Conservation (phyloP, 2,113 vertebrate species). For the Eleginops maclovinus region DNA sequence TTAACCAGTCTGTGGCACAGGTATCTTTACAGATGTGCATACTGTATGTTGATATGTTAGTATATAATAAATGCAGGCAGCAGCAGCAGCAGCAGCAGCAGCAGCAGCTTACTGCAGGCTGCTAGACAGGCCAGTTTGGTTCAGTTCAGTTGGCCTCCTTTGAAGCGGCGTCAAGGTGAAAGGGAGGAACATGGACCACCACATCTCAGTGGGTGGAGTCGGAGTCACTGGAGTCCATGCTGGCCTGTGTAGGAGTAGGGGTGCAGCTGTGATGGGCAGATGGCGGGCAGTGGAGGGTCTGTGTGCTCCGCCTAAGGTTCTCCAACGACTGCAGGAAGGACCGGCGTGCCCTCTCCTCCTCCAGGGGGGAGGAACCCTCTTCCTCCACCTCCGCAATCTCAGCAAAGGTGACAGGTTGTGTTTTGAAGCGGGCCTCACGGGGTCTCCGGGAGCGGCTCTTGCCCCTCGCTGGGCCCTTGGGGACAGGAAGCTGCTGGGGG, state of each 20-base stretch:
- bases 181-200: not conserved
- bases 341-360: conserved; percentile 94
- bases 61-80: conserved; percentile 59
- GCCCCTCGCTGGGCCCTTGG: conserved; percentile 83
- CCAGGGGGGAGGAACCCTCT: conserved; percentile 93
- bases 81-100: conserved; percentile 43
- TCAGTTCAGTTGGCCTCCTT: conserved; percentile 65
- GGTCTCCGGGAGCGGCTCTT: conserved; percentile 88
- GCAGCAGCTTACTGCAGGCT: conserved; percentile 53
- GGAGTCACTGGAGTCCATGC: conserved; percentile 96
- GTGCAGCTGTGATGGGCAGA: conserved; percentile 79
- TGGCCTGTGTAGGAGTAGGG: conserved; percentile 86
- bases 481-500: conserved; percentile 88
- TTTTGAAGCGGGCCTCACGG: conserved; percentile 95
- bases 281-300: conserved; percentile 86
- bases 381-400: conserved; percentile 99
- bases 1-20: conserved; percentile 46
- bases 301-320: conserved; percentile 94
- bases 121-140: conserved; percentile 65
- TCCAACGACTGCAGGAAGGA: conserved; percentile 98
- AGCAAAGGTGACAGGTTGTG: conserved; percentile 97
- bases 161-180: conserved; percentile 47
- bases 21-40: conserved; percentile 46
- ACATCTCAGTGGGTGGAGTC: conserved; percentile 90
- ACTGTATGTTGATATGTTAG: conserved; percentile 68